Evolutionary conservation across 1,140 invertebrate genomes (phyloP), one percentile per base, ranked within the genome.

Genomic region (Centruroides vittatus): DNA sequence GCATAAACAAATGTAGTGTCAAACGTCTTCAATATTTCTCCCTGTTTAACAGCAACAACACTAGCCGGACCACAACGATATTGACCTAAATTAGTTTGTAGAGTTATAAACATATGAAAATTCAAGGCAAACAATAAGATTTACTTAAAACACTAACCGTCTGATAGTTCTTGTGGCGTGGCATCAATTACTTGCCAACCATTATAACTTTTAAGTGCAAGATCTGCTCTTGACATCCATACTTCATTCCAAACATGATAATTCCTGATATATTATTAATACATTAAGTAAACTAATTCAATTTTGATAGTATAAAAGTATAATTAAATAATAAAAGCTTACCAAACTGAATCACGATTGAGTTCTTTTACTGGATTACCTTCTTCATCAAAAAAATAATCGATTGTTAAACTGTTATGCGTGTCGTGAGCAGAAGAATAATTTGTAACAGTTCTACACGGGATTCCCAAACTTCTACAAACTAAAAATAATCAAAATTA

Each of bases 221-320:
- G 73, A 73, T 97, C 93, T 3, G 85, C 81, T 23, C 93, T 76
- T 54, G 81, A 81, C 84, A 94, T 92, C 91, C 91, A 96, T 0
- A 87, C 85, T 52, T 96, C 93, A 73, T 91, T 89, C 93, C 93
- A 97, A 5, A 93, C 91, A 69, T 96, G 93, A 71, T 91, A 96
- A 70, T 94, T 94, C 61, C 61, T 62, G 35, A 7, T 36, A n/a
- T 9, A 51, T 23, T 23, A 23, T 23, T 23, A 51, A 51, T n/a
- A 51, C 49, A 12, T 51, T 23, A 23, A 23, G 23, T 23, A 23
- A 23, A 23, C 8, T 41, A 41, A 41, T 8, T 41, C 5, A 3
- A 41, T 41, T 41, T 41, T 5, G 5, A 41, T 41, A 5, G 0
- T 41, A 6, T 41, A 41, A 3, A 41, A 41, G 5, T 41, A 41